Percentiles rank a stretch among this genome's conserved stretches.
Evolutionary conservation across 2,113 vertebrate genomes (phyloP).

Genomic region (Ochotona princeps): DNA sequence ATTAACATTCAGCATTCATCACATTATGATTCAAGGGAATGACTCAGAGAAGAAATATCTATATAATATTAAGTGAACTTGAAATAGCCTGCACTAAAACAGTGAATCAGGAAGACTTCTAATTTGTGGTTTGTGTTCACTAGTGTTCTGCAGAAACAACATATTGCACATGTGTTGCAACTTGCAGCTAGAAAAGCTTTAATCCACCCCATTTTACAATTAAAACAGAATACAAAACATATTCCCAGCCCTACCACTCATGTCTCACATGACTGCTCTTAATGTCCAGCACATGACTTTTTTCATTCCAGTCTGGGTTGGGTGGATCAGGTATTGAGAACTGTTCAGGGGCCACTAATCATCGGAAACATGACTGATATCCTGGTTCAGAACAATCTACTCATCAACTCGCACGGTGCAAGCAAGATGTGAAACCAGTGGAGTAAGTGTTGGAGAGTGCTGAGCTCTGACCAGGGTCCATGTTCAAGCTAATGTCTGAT

Average conservation of each 20-base stretch:
- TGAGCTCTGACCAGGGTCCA: neutral
- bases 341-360: neutral
- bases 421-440: neutral
- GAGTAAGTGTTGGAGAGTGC: neutral
- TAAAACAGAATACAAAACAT: neutral
- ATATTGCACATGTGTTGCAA: neutral
- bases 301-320: neutral
- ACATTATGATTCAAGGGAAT: conserved; percentile 18
- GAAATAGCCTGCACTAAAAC: neutral
- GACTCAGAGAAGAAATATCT: conserved; percentile 46
- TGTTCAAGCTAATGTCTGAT: neutral
- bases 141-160: conserved; percentile 42
- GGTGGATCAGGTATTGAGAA: neutral
- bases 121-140: conserved; percentile 14
- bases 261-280: neutral
- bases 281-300: neutral
- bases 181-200: conserved; percentile 23
- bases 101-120: conserved; percentile 39
- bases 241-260: neutral
- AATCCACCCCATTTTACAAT: neutral
- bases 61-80: conserved; percentile 11
- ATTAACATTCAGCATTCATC: conserved; percentile 54
- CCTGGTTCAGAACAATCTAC: neutral
- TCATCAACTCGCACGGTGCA: neutral
- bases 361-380: neutral